Base-by-base conservation (phyloP, 2,888 invertebrate genomes). In the Macrostomum cliftonense region DNA sequence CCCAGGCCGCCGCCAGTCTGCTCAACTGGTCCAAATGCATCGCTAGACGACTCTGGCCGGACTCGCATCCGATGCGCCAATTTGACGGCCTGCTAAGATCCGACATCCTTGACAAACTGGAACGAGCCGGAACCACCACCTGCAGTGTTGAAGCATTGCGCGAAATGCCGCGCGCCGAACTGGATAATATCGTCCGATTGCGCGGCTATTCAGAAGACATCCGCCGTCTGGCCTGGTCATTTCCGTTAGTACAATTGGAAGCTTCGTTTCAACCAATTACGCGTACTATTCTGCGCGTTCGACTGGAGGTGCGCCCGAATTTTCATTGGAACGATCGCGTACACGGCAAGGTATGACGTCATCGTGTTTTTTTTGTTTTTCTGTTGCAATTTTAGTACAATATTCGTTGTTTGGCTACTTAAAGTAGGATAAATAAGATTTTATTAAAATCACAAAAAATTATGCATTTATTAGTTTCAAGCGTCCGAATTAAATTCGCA, bases 191-290 rank as follows among this genome's bases (percentile, higher is more conserved):
- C 48, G 71, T 88, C 40, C 77, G 82, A 2, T 82, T 86, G 67
- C 77, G 79, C 39, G 80, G 78, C 59, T 77, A 80, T 64, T 89
- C 82, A 0, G 72, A 75, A 2, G 73, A 79, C 36, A 76, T 95
- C 0, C 83, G 85, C 65, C 79, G 80, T 58, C 86, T 82, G 57
- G 83, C 85, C 0, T 77, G 80, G 16, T 82, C 86, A 59, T 78
- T 97, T 60, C 97, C 97, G 0, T 62, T 77, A 1, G 66, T 99
- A 2, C 79, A 82, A 36, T 76, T 91, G 61, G 83, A 85, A 36
- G 80, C 86, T 0, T 78, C 73, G 28, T 73, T 97, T 11, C 91
- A 95, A 63, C 97, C 97, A 0, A 95, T 99, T 57, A 97, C 97
- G 0, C 77, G 89, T 43, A 87, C 85, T 0, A 82, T 91, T 4